Conservation (phyloP, 1,140 invertebrate species). For the Halesus radiatus region DNA sequence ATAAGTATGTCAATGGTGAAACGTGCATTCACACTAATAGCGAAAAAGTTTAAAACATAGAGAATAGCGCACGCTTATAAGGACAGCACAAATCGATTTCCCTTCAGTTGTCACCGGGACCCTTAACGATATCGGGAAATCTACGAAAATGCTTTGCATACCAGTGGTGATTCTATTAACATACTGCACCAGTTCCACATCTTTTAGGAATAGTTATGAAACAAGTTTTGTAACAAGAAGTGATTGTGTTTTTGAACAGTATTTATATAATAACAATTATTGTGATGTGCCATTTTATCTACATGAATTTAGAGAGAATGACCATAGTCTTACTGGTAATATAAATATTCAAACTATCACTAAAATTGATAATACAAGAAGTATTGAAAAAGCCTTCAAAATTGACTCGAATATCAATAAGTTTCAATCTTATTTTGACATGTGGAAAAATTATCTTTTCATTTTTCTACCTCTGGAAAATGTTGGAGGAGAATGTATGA, state of each 20-base stretch:
- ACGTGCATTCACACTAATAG: not conserved
- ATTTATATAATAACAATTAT: too few relatives aligned
- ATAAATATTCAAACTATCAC: not conserved
- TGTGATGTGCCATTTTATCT: too few relatives aligned
- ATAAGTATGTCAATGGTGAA: slow-evolving; percentile 22
- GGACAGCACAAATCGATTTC: too few relatives aligned
- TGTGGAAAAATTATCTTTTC: slow-evolving; percentile 64
- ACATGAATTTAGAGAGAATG: too few relatives aligned
- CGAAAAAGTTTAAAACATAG: slow-evolving; percentile 38
- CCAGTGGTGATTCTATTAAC: too few relatives aligned
- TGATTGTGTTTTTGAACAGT: too few relatives aligned
- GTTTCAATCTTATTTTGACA: too few relatives aligned
- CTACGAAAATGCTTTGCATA: not conserved
- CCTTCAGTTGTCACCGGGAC: not conserved
- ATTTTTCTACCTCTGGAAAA: slow-evolving; percentile 64
- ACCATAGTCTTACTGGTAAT: not conserved
- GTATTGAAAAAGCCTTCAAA: not conserved
- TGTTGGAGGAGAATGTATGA: slow-evolving; percentile 64
- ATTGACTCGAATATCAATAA: not conserved
- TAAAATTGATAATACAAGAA: not conserved
- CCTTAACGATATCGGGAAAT: not conserved
- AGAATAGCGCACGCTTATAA: not conserved
- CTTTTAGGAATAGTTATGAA: too few relatives aligned
- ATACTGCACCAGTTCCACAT: too few relatives aligned
- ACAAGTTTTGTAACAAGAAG: too few relatives aligned